A percentile compares a stretch with the other conserved stretches of the same genome.
phyloP scores from a whole-genome alignment of 2,797 vertebrate species.

The Danio tinwini region DNA sequence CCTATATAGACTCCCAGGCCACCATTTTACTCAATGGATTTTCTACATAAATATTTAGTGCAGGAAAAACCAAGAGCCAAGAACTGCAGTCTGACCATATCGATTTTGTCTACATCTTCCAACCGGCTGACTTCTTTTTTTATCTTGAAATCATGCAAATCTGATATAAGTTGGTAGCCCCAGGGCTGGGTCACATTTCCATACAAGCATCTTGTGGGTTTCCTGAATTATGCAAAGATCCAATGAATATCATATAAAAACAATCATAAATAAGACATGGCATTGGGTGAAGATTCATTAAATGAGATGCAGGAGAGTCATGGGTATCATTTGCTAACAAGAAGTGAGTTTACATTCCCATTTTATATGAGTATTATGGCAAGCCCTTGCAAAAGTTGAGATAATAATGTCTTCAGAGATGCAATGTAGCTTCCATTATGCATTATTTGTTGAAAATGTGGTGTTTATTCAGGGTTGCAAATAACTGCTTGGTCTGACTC shows the following conservation, averaged over 20 bases:
- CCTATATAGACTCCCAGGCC: neutral
- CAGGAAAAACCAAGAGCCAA: neutral
- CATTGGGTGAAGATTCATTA: neutral
- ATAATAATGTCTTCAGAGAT: conserved; percentile 23
- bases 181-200: conserved; percentile 30
- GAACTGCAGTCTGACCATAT: conserved; percentile 21
- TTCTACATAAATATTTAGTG: conserved; percentile 47
- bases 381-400: neutral
- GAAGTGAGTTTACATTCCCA: neutral
- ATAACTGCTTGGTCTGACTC: too few species aligned
- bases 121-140: conserved; percentile 33
- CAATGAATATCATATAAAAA: conserved; percentile 3
- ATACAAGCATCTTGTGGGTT: conserved; percentile 20
- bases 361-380: neutral
- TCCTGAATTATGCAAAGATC: conserved; percentile 43
- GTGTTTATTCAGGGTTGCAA: too few species aligned
- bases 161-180: conserved; percentile 37
- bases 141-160: conserved; percentile 17
- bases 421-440: neutral
- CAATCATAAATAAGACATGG: conserved; percentile 1
- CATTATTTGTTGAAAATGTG: neutral
- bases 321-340: conserved; percentile 1
- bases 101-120: conserved; percentile 7
- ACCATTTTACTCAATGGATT: neutral
- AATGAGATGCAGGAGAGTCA: conserved; percentile 9